Base-by-base conservation (phyloP, 2,113 vertebrate species). In the Shinisaurus crocodilurus region DNA sequence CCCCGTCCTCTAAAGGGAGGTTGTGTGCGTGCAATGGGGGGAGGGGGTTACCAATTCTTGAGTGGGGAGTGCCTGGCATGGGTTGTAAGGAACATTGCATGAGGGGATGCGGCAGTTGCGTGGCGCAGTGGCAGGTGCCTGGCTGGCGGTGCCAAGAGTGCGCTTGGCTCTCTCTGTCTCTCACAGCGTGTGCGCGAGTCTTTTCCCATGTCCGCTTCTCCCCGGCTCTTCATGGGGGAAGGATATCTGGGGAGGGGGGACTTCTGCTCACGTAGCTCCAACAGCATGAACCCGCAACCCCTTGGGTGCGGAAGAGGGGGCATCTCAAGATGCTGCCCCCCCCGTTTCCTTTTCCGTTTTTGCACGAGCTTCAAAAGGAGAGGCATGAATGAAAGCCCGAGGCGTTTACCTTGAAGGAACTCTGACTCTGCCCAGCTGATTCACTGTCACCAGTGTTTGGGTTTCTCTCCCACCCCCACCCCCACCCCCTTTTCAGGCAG, bases 371-470 rank as follows among this genome's bases (percentile, higher is more conserved):
- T 50, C 79, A 8, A 12, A 65, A 60, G 67, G 6, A 75, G 82
- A 76, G 2, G 8, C 7, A 20, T 32, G 60, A 79, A 77, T 67
- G 82, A 37, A 40, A 82, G 13, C 2, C 4, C 48, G n/a, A 65
- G 81, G 23, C 57, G 15, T 60, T 50, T 83, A 29, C 29, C 32
- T 29, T n/a, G 29, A n/a, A 86, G n/a, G 50, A 60, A 69, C 50
- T 40, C 29, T 29, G 60, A 69, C 65, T 69, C 10, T 25, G 40
- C 9, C 81, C 50, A 50, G 88, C 89, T 48, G 93, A 80, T 87
- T 80, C 45, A 18, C 77, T 5, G 88, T 25, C 81, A 43, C 23
- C 32, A 15, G 40, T 34, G 29, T 43, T 76, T 76, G 54, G 57
- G 57, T 43, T 27, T 65, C 10, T 27, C 25, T 65, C 37, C 57